These are phyloP conservation scores for Zootermopsis nevadensis DNA, from an alignment of 2,888 invertebrate species.

Conservation along the genomic window DNA sequence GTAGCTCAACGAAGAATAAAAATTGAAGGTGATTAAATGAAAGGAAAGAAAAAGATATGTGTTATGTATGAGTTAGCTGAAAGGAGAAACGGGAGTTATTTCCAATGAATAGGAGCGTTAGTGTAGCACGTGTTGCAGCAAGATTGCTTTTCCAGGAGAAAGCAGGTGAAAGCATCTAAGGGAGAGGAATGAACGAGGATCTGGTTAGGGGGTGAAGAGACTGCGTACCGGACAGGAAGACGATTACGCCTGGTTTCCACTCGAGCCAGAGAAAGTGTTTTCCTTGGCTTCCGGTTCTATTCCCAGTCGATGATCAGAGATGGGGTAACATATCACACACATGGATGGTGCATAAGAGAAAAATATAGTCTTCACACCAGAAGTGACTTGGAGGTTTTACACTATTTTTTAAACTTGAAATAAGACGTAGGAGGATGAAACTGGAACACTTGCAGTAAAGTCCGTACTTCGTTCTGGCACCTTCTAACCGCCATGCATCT, in stretches of 20 bases:
- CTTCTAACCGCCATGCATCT: too few species aligned
- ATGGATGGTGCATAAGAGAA: not conserved
- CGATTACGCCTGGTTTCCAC: not conserved
- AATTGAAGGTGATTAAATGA: not conserved
- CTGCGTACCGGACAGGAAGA: slow-evolving; percentile 16
- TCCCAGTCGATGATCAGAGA: slow-evolving; percentile 14
- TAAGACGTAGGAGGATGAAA: not conserved
- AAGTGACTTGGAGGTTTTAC: not conserved
- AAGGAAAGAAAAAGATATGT: not conserved
- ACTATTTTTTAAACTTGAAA: not conserved
- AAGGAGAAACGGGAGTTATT: not conserved
- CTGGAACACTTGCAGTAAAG: not conserved
- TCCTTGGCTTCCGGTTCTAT: slow-evolving; percentile 1
- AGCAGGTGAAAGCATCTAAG: slow-evolving; percentile 2
- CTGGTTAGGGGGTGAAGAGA: not conserved
- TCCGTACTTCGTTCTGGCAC: too few species aligned
- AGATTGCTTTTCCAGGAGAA: slow-evolving; percentile 29
- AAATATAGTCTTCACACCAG: not conserved
- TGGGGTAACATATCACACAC: not conserved
- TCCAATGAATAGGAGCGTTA: not conserved
- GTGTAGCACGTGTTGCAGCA: not conserved
- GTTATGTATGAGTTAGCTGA: not conserved
- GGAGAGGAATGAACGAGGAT: not conserved
- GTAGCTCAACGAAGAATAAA: not conserved
- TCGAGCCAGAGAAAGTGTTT: not conserved